A percentile compares a stretch with the other conserved stretches of the same genome.
These are phyloP conservation scores for Solenodon paradoxus DNA, from an alignment of 2,113 vertebrate genomes.

Conservation along the genomic window DNA sequence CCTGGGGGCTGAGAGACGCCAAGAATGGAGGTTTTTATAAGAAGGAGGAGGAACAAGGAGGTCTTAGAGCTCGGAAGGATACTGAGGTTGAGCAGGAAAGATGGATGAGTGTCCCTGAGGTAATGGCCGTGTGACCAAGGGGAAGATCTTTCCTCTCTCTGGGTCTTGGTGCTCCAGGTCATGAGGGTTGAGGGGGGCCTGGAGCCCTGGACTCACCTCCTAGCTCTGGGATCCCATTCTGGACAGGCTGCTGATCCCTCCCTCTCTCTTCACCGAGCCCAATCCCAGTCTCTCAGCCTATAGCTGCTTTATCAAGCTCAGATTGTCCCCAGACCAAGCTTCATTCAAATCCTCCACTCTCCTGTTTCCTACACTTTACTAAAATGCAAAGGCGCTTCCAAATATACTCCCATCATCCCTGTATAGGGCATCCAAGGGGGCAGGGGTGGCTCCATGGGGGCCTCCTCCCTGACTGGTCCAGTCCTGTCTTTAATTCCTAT, in stretches of 20 bases:
- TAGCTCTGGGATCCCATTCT: neutral
- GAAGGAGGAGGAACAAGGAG: neutral
- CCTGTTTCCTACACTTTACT: neutral
- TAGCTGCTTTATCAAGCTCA: neutral
- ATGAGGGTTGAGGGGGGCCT: neutral
- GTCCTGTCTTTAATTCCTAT: neutral
- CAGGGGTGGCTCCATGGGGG: neutral
- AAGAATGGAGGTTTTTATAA: neutral
- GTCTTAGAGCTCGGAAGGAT: neutral
- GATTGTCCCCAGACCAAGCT: neutral
- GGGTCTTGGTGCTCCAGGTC: neutral
- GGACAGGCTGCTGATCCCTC: neutral
- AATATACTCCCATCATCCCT: neutral
- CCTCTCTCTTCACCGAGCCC: neutral
- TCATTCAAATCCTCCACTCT: neutral
- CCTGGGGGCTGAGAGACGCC: neutral
- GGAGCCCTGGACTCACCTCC: neutral
- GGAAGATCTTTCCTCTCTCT: neutral
- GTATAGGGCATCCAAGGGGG: neutral
- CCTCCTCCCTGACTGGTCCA: neutral
- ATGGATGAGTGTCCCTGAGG: too few relatives aligned
- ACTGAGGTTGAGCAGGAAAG: neutral
- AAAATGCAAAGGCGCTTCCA: neutral
- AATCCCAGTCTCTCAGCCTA: too few relatives aligned
- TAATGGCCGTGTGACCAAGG: neutral